Evolutionary conservation across 2,113 vertebrate genomes (phyloP).

Genomic region (Natator depressus): DNA sequence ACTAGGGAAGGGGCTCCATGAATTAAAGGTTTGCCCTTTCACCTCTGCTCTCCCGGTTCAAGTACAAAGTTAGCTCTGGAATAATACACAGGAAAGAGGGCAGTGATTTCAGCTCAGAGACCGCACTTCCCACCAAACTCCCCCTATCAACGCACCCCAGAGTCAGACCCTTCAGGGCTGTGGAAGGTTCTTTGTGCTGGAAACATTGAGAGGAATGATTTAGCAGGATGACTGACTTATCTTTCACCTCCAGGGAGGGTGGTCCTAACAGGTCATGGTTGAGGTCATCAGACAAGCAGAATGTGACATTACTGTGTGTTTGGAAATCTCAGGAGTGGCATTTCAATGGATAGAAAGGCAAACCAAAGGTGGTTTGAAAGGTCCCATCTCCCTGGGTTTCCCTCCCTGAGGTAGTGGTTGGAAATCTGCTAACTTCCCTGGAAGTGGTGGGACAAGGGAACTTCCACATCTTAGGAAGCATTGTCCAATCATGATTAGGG

Average conservation of each 20-base stretch:
- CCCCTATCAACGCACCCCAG: background rate
- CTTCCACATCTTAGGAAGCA: background rate
- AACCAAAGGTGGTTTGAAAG: background rate
- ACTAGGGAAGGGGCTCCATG: background rate
- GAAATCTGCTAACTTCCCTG: background rate
- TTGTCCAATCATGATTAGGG: background rate
- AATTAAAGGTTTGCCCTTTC: conserved; percentile 40
- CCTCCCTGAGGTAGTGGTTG: rapidly evolving
- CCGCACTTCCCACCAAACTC: conserved; percentile 36
- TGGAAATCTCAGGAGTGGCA: background rate
- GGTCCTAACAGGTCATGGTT: conserved; percentile 22
- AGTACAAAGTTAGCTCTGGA: rapidly evolving
- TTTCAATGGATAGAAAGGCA: background rate
- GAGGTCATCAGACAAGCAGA: background rate
- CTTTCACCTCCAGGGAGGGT: conserved; percentile 21
- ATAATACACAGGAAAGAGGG: background rate
- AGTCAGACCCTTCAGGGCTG: background rate
- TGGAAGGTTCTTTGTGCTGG: conserved; percentile 35
- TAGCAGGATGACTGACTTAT: background rate
- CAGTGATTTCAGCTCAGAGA: background rate
- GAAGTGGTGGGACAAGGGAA: background rate
- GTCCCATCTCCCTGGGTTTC: rapidly evolving
- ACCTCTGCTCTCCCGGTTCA: background rate
- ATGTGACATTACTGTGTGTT: rapidly evolving
- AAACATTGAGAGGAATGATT: conserved; percentile 45